Percentiles rank a stretch among this genome's conserved stretches.
Evolutionary conservation across 2,888 invertebrate genomes (phyloP).

Genomic region (Drosophila prostipennis): DNA sequence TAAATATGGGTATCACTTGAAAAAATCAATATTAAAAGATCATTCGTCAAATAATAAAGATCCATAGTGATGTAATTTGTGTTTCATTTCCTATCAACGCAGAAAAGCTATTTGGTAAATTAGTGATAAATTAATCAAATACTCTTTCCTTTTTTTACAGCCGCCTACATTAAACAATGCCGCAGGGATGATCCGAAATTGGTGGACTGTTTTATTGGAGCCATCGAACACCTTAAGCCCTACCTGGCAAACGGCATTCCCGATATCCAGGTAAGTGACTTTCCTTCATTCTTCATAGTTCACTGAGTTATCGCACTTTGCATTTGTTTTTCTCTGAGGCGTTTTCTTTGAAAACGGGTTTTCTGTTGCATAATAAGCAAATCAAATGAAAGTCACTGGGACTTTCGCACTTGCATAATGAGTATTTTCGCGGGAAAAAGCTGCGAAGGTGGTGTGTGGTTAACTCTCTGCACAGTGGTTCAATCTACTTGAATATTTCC

Average conservation of each 20-base stretch:
- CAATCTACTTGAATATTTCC: not conserved
- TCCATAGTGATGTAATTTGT: too few relatives aligned
- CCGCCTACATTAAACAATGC: slow-evolving; percentile 88
- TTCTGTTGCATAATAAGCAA: slow-evolving; percentile 53
- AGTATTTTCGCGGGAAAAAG: slow-evolving; percentile 21
- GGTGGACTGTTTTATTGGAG: slow-evolving; percentile 86
- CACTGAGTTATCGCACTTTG: slow-evolving; percentile 6
- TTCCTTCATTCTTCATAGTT: not conserved
- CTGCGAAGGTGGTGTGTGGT: slow-evolving; percentile 41
- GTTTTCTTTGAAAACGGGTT: slow-evolving; percentile 51
- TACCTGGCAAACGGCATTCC: slow-evolving; percentile 87
- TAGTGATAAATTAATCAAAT: not conserved
- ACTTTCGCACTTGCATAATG: slow-evolving; percentile 49
- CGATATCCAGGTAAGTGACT: slow-evolving; percentile 86
- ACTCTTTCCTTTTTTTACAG: slow-evolving; percentile 31
- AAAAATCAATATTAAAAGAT: not conserved
- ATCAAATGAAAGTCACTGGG: slow-evolving; percentile 41
- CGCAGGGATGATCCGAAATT: slow-evolving; percentile 87
- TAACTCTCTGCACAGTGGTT: slow-evolving; percentile 23
- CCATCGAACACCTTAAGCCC: slow-evolving; percentile 87
- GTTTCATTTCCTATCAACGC: too few relatives aligned
- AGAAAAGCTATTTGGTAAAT: too few relatives aligned
- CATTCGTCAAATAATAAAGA: too few relatives aligned
- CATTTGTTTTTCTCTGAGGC: not conserved
- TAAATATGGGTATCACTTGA: not conserved